Percentiles rank a stretch among this genome's conserved stretches.
phyloP scores from a whole-genome alignment of 1,140 invertebrate genomes.

The Drosophila obscura region DNA sequence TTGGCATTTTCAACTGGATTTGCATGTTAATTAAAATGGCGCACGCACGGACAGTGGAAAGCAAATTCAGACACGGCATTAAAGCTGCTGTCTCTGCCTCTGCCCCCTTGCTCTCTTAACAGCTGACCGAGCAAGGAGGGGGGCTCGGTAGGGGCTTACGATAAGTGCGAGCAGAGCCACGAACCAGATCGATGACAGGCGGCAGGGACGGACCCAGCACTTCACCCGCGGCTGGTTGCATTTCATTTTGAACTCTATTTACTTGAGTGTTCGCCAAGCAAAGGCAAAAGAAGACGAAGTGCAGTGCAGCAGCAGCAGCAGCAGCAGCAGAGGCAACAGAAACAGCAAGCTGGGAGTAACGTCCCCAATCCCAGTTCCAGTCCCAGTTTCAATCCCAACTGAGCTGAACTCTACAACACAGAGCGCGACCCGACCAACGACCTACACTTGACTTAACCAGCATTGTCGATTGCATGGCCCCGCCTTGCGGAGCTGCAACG shows the following conservation, averaged over 20 bases:
- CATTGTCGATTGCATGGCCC: slow-evolving; percentile 78
- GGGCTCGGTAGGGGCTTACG: slow-evolving; percentile 17
- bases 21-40: slow-evolving; percentile 81
- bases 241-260: slow-evolving; percentile 81
- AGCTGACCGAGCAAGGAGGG: slow-evolving; percentile 58
- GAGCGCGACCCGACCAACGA: slow-evolving; percentile 70
- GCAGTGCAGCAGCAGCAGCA: slow-evolving; percentile 38
- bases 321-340: slow-evolving; percentile 27
- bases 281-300: slow-evolving; percentile 39
- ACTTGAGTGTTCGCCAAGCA: slow-evolving; percentile 70
- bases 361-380: too few species aligned
- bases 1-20: slow-evolving; percentile 82
- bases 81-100: slow-evolving; percentile 40
- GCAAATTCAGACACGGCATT: slow-evolving; percentile 77
- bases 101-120: slow-evolving; percentile 31
- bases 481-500: slow-evolving; percentile 27
- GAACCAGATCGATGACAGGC: slow-evolving; percentile 73
- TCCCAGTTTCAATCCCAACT: neutral
- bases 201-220: slow-evolving; percentile 39
- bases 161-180: too few species aligned
- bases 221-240: slow-evolving; percentile 72
- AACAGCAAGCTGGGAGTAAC: neutral
- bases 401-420: slow-evolving; percentile 9
- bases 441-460: slow-evolving; percentile 83
- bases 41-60: slow-evolving; percentile 77